These are phyloP conservation scores for Pachypsylla venusta DNA, from an alignment of 1,140 invertebrate species.

Conservation along the genomic window DNA sequence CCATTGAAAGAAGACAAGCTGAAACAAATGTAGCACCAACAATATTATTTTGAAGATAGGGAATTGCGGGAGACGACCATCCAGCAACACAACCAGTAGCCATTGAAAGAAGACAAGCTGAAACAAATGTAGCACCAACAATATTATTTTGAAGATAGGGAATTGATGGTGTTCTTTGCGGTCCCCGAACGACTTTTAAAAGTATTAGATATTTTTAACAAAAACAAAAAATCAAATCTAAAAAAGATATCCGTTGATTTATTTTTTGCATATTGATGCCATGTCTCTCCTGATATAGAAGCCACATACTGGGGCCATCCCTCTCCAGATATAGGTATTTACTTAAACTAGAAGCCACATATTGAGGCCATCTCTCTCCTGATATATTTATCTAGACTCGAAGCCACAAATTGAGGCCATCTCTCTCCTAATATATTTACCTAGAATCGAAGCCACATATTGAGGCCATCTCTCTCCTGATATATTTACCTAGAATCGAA, in stretches of 20 bases:
- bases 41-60: too few relatives aligned
- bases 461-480: background rate
- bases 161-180: conserved; percentile 22
- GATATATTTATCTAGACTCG: background rate
- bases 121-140: conserved; percentile 6
- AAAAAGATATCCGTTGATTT: too few relatives aligned
- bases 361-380: conserved; percentile 5
- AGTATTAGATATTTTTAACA: too few relatives aligned
- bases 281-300: background rate
- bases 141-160: conserved; percentile 19
- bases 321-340: conserved; percentile 9
- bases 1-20: conserved; percentile 25
- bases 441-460: background rate
- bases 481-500: conserved; percentile 10
- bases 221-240: too few relatives aligned
- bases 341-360: conserved; percentile 15
- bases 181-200: too few relatives aligned
- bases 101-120: conserved; percentile 25
- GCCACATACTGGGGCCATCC: too few relatives aligned
- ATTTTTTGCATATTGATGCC: background rate
- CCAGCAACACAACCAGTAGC: conserved; percentile 22
- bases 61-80: conserved; percentile 24
- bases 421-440: background rate
- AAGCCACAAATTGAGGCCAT: background rate
- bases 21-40: too few relatives aligned